These are phyloP conservation scores for Hydrolagus affinis DNA, from an alignment of 2,113 vertebrate genomes.

Conservation along the genomic window DNA sequence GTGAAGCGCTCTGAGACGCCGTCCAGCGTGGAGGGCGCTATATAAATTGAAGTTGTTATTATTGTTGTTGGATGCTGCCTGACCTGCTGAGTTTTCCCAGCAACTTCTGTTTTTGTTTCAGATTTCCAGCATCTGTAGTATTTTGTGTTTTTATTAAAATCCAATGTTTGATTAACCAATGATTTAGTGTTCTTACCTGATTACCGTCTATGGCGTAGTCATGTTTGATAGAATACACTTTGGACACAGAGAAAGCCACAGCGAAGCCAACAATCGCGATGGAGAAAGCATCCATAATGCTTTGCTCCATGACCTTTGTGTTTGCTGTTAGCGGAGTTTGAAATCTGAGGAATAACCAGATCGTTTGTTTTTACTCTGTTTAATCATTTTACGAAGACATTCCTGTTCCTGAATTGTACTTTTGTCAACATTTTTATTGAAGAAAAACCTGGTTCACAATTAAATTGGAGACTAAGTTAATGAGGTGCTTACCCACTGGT, in stretches of 20 bases:
- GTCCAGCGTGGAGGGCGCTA: too few relatives aligned
- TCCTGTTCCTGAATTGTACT: too few relatives aligned
- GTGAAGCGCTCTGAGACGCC: too few relatives aligned
- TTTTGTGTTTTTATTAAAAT: too few relatives aligned
- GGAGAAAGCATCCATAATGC: conserved; percentile 66
- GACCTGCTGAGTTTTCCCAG: too few relatives aligned
- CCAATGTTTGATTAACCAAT: neutral
- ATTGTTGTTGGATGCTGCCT: too few relatives aligned
- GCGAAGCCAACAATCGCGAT: conserved; percentile 84
- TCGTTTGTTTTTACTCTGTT: neutral
- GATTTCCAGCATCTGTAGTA: too few relatives aligned
- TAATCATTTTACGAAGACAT: neutral
- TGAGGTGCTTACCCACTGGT: conserved; percentile 63
- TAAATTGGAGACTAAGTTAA: neutral
- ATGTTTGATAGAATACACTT: conserved; percentile 84
- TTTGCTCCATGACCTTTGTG: conserved; percentile 52
- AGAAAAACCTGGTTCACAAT: neutral
- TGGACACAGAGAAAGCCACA: conserved; percentile 83
- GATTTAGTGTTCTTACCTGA: conserved; percentile 58
- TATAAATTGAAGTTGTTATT: too few relatives aligned
- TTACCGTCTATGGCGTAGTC: conserved; percentile 83
- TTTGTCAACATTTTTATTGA: neutral
- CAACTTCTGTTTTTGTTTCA: too few relatives aligned
- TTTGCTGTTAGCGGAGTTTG: conserved; percentile 63
- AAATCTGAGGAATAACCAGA: conserved; percentile 59